These are phyloP conservation scores for Catocala nupta DNA, from an alignment of 2,888 invertebrate genomes.

Conservation along the genomic window DNA sequence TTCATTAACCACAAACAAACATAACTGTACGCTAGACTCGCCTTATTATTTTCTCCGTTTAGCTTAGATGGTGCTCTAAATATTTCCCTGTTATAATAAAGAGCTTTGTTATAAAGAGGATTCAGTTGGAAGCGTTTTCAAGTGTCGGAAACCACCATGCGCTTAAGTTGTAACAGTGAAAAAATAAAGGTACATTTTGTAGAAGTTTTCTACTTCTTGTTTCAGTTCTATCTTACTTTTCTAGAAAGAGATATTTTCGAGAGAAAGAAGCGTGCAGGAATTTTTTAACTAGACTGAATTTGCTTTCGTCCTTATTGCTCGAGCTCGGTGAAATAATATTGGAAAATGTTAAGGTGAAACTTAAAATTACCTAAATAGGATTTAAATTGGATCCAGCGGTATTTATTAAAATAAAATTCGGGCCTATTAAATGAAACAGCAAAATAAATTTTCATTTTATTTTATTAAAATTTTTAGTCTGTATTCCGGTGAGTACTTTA, in stretches of 20 bases:
- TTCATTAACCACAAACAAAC: neutral
- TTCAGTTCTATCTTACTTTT: conserved; percentile 3
- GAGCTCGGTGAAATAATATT: too few relatives aligned
- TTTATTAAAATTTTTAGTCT: conserved; percentile 80
- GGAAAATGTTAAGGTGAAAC: too few relatives aligned
- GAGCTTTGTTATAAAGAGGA: conserved; percentile 46
- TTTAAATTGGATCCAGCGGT: too few relatives aligned
- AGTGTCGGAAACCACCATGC: conserved; percentile 35
- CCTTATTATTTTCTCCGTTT: conserved; percentile 9
- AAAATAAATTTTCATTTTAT: conserved; percentile 61
- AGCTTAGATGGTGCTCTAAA: conserved; percentile 28
- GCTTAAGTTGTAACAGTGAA: conserved; percentile 27
- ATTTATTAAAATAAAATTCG: too few relatives aligned
- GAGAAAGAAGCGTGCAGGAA: too few relatives aligned
- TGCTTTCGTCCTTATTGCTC: too few relatives aligned
- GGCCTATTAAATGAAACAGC: too few relatives aligned
- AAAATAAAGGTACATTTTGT: conserved; percentile 36
- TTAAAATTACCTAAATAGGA: too few relatives aligned
- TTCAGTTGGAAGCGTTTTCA: conserved; percentile 36
- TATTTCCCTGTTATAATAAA: conserved; percentile 42
- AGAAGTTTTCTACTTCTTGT: neutral
- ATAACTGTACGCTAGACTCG: neutral
- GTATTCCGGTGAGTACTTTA: conserved; percentile 72
- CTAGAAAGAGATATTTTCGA: neutral
- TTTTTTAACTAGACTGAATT: too few relatives aligned